These are phyloP conservation scores for Oryzias sinensis DNA, from an alignment of 2,797 vertebrate genomes.

Conservation along the genomic window DNA sequence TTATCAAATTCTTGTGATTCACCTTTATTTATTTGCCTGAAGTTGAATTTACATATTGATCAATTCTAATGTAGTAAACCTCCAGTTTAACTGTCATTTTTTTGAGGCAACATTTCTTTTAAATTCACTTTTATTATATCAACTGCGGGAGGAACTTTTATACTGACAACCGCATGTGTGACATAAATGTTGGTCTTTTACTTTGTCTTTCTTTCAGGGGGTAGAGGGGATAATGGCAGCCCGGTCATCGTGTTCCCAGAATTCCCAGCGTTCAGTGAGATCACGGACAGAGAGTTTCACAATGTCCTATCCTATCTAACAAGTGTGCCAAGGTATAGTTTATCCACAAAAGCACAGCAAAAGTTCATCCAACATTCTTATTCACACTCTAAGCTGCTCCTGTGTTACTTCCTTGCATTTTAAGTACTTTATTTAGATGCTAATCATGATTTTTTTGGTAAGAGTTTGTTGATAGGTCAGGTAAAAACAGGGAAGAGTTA, in stretches of 20 bases:
- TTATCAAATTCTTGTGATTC: too few relatives aligned
- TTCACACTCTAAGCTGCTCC: too few relatives aligned
- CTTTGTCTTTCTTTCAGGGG: constrained; percentile 74
- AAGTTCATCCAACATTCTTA: too few relatives aligned
- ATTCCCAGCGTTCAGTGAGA: constrained; percentile 89
- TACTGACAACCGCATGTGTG: too few relatives aligned
- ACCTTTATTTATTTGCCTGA: too few relatives aligned
- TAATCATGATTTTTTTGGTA: too few relatives aligned
- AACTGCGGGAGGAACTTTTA: not conserved
- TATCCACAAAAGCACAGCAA: too few relatives aligned
- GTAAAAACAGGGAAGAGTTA: too few relatives aligned
- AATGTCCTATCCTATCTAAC: constrained; percentile 95
- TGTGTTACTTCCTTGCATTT: too few relatives aligned
- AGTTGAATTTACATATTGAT: too few relatives aligned
- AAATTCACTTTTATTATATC: not conserved
- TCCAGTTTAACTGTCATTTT: not conserved
- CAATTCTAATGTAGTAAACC: not conserved
- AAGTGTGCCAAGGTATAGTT: constrained; percentile 88
- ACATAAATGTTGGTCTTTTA: not conserved
- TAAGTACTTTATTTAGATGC: too few relatives aligned
- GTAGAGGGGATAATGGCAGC: constrained; percentile 89
- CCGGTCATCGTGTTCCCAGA: constrained; percentile 97
- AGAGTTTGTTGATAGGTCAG: too few relatives aligned
- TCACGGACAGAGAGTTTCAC: constrained; percentile 92
- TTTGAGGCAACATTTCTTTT: not conserved